phyloP scores from a whole-genome alignment of 2,797 vertebrate genomes.

The Betta splendens region DNA sequence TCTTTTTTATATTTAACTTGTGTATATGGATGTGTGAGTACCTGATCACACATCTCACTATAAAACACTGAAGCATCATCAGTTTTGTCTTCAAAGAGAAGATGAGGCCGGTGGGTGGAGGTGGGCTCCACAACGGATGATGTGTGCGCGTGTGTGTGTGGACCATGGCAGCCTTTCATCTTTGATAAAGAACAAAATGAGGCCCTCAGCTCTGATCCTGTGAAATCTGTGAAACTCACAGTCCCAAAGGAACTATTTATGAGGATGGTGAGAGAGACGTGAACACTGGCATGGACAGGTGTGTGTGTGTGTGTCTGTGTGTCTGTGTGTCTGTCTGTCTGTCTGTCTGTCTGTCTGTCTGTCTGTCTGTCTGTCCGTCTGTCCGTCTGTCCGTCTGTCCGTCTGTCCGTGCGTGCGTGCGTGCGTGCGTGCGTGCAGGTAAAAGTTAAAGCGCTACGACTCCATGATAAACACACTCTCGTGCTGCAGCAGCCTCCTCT shows the following conservation, averaged over 20 bases:
- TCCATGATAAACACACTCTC: too few relatives aligned
- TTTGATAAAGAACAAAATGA: slow-evolving; percentile 27
- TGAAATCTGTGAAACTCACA: slow-evolving; percentile 8
- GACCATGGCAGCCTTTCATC: slow-evolving; percentile 24
- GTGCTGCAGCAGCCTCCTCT: too few relatives aligned
- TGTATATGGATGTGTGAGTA: neutral
- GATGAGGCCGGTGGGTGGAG: neutral
- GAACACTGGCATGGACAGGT: neutral
- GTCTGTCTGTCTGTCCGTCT: too few relatives aligned
- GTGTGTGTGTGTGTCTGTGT: too few relatives aligned
- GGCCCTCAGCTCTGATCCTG: slow-evolving; percentile 24
- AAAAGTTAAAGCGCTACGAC: too few relatives aligned
- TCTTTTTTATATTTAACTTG: neutral
- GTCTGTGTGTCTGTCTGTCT: too few relatives aligned
- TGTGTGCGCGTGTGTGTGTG: slow-evolving; percentile 10
- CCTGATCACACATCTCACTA: slow-evolving; percentile 4
- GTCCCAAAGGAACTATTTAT: neutral
- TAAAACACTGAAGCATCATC: slow-evolving; percentile 11
- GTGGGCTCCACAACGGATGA: neutral
- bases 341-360: too few relatives aligned
- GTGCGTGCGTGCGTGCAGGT: too few relatives aligned
- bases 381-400: too few relatives aligned
- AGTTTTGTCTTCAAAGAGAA: slow-evolving; percentile 37
- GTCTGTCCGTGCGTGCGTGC: too few relatives aligned
- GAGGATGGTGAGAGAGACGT: neutral